Evolutionary conservation across 1,140 invertebrate species (phyloP).

Genomic region (Zelostemma sp.): DNA sequence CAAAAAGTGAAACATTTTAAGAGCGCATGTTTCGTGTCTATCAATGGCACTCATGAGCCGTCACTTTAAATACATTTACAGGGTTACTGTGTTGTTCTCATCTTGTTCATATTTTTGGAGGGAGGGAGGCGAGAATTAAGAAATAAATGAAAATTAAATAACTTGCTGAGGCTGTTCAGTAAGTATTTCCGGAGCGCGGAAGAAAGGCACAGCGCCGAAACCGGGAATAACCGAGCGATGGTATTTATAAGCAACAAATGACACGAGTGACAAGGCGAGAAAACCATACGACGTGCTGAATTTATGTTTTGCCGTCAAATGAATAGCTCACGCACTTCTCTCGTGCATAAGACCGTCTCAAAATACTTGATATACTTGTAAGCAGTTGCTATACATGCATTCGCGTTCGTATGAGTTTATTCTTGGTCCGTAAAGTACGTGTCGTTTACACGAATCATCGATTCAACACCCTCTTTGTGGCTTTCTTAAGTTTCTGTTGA

Average conservation of each 20-base stretch:
- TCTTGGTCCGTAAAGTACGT: slow-evolving; percentile 37
- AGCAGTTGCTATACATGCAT: slow-evolving; percentile 31
- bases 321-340: slow-evolving; percentile 47
- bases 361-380: slow-evolving; percentile 52
- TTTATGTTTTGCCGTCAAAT: slow-evolving; percentile 62
- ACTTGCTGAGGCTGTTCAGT: not conserved
- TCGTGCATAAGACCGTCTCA: slow-evolving; percentile 41
- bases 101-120: too few relatives aligned
- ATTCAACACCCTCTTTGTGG: slow-evolving; percentile 40
- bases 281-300: slow-evolving; percentile 58
- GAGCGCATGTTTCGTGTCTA: slow-evolving; percentile 50
- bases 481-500: slow-evolving; percentile 19
- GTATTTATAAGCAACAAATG: slow-evolving; percentile 69
- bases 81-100: slow-evolving; percentile 33
- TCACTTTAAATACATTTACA: slow-evolving; percentile 48
- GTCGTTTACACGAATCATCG: slow-evolving; percentile 50
- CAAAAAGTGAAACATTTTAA: slow-evolving; percentile 53
- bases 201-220: slow-evolving; percentile 30
- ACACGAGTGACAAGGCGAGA: slow-evolving; percentile 68
- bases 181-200: slow-evolving; percentile 20
- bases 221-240: slow-evolving; percentile 43
- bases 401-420: slow-evolving; percentile 44
- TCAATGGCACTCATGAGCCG: slow-evolving; percentile 47
- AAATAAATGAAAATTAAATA: slow-evolving; percentile 44
- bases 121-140: too few relatives aligned